phyloP scores from a whole-genome alignment of 1,140 invertebrate species.

The Octopus bimaculoides region DNA sequence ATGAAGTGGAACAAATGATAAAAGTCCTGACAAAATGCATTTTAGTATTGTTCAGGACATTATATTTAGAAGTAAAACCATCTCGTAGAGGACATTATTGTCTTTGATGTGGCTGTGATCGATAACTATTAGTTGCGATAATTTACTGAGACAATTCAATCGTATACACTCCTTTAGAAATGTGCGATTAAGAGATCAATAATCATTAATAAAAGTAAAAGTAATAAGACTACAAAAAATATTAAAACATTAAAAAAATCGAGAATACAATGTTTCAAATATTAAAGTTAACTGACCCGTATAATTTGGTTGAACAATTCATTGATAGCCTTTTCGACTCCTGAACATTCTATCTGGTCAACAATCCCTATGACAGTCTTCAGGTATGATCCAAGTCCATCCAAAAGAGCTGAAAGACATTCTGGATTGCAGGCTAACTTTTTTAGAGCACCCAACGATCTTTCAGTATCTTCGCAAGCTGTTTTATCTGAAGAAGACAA shows the following conservation, averaged over 20 bases:
- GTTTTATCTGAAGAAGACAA: slow-evolving; percentile 41
- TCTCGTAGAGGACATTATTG: no score
- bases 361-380: slow-evolving; percentile 58
- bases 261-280: not conserved
- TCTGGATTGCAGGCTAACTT: slow-evolving; percentile 66
- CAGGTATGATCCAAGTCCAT: slow-evolving; percentile 59
- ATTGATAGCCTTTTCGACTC: slow-evolving; percentile 59
- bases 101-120: no score
- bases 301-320: slow-evolving; percentile 62
- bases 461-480: slow-evolving; percentile 56
- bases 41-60: no score
- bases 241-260: not conserved
- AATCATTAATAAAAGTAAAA: no score
- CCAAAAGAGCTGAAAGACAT: slow-evolving; percentile 63
- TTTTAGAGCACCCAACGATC: slow-evolving; percentile 59
- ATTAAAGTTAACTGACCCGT: slow-evolving; percentile 53
- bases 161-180: no score
- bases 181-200: no score
- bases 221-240: not conserved
- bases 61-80: no score
- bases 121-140: no score
- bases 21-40: no score
- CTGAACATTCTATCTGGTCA: slow-evolving; percentile 56
- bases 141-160: no score
- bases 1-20: no score